These are phyloP conservation scores for Herpailurus yagouaroundi DNA, from an alignment of 2,113 vertebrate species.

Conservation along the genomic window DNA sequence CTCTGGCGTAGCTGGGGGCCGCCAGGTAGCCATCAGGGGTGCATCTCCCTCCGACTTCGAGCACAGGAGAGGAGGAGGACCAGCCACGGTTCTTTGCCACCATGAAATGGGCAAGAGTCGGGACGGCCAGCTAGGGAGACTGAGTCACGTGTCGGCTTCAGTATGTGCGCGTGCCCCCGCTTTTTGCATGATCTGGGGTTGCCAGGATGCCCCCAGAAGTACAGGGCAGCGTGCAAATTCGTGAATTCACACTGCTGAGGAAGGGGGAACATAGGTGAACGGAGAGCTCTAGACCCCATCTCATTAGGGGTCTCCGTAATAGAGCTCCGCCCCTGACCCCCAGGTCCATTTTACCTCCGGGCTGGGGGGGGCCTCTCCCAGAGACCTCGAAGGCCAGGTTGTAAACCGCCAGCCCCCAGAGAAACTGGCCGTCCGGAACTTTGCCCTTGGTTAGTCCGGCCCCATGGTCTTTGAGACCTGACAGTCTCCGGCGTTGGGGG, in stretches of 20 bases:
- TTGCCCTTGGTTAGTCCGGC: neutral
- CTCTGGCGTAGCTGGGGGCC: rapidly evolving
- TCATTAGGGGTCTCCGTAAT: neutral
- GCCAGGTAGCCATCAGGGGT: rapidly evolving
- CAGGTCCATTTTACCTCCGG: neutral
- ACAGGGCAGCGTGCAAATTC: neutral
- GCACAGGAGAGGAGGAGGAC: neutral
- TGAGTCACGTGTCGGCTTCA: neutral
- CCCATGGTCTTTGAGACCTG: neutral
- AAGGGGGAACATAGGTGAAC: rapidly evolving
- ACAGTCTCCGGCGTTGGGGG: rapidly evolving
- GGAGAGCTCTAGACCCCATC: rapidly evolving
- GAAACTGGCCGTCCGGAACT: no score
- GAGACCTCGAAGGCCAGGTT: neutral
- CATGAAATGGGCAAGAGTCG: neutral
- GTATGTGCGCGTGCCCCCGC: rapidly evolving
- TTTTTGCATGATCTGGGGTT: neutral
- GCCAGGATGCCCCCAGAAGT: neutral
- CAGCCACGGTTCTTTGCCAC: rapidly evolving
- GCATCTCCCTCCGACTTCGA: rapidly evolving
- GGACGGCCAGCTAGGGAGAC: neutral
- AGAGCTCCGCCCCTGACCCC: neutral
- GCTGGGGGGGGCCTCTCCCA: rapidly evolving
- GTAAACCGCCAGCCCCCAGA: neutral
- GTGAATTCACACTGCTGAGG: neutral